These are phyloP conservation scores for Pristionchus exspectatus DNA, from an alignment of 2,888 invertebrate species.

Conservation along the genomic window DNA sequence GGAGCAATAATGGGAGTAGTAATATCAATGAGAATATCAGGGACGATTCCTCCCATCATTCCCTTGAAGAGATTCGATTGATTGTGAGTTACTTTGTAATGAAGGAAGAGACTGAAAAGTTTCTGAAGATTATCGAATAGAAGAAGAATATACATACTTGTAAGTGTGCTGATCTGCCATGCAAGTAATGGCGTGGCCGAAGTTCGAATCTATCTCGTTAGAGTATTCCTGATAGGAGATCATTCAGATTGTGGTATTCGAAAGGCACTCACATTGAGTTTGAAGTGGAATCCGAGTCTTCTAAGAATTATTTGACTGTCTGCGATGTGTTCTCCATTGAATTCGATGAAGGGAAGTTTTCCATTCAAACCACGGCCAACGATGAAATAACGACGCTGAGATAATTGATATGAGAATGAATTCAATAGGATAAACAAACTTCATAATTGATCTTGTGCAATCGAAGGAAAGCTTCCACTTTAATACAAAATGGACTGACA, in stretches of 20 bases:
- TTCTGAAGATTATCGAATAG: not conserved
- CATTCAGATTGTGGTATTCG: not conserved
- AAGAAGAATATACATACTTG: not conserved
- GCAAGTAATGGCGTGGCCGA: conserved; percentile 47
- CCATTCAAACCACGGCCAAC: conserved; percentile 51
- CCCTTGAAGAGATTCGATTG: conserved; percentile 52
- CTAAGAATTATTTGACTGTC: conserved; percentile 48
- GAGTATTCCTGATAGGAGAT: conserved; percentile 40
- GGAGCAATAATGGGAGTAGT: conserved; percentile 46
- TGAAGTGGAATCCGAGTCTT: conserved; percentile 53
- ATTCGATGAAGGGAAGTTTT: conserved; percentile 52
- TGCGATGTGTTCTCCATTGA: conserved; percentile 52
- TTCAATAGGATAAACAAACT: not conserved
- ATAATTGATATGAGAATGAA: not conserved
- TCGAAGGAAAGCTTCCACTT: conserved; percentile 49
- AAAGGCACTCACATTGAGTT: conserved; percentile 25
- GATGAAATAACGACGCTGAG: conserved; percentile 53
- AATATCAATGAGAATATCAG: conserved; percentile 39
- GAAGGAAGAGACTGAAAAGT: conserved; percentile 51
- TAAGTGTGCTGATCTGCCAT: conserved; percentile 54
- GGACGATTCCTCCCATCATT: conserved; percentile 38
- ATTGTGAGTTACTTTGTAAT: conserved; percentile 54
- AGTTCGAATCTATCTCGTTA: not conserved
- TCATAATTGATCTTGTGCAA: conserved; percentile 41
- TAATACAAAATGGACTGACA: conserved; percentile 51